Percentiles rank a stretch among this genome's conserved stretches.
Conservation (phyloP, 2,113 vertebrate species). For the Menidia beryllina region DNA sequence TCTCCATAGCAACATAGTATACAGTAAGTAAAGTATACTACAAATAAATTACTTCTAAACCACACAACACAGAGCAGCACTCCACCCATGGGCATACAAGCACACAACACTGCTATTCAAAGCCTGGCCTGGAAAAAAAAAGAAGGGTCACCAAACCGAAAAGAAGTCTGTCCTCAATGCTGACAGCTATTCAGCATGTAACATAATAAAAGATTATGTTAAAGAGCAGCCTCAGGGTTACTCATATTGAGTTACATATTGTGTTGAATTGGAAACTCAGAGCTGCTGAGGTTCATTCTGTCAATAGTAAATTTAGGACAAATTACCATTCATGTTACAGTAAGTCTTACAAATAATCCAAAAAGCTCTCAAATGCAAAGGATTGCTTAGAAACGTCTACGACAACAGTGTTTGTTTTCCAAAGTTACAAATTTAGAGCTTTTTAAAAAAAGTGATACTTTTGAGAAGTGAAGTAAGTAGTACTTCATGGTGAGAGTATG, state of each 20-base stretch:
- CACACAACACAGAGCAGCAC: slow-evolving; percentile 43
- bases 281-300: not conserved
- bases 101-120: slow-evolving; percentile 39
- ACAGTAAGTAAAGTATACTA: slow-evolving; percentile 22
- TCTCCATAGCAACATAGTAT: slow-evolving; percentile 46
- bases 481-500: not conserved
- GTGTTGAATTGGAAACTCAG: not conserved
- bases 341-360: not conserved
- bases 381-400: not conserved
- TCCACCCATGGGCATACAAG: slow-evolving; percentile 53
- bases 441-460: not conserved
- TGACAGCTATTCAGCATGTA: slow-evolving; percentile 8
- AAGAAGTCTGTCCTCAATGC: slow-evolving; percentile 20
- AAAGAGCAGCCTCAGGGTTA: not conserved
- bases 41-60: slow-evolving; percentile 48
- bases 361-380: not conserved
- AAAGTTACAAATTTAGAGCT: not conserved
- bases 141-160: slow-evolving; percentile 34
- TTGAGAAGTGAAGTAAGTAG: not conserved
- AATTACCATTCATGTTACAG: not conserved
- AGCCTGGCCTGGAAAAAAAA: slow-evolving; percentile 25
- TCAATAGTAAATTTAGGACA: not conserved
- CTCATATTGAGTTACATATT: not conserved
- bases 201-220: not conserved
- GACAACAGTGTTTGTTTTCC: not conserved